phyloP scores from a whole-genome alignment of 2,113 vertebrate genomes.

The Neomonachus schauinslandi region DNA sequence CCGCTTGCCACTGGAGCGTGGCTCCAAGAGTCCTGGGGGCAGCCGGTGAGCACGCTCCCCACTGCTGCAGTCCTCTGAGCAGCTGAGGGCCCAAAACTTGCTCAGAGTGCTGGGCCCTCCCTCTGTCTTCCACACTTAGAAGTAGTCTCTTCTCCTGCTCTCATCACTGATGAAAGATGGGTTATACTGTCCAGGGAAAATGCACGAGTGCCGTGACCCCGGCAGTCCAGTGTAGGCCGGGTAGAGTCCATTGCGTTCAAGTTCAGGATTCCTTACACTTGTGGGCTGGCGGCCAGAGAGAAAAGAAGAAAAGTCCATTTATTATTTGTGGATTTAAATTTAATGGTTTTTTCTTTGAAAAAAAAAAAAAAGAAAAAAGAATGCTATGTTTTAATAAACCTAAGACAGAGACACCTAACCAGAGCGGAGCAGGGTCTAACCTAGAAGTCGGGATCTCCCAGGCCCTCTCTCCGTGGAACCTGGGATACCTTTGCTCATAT shows the following conservation, averaged over 20 bases:
- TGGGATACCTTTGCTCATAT: background rate
- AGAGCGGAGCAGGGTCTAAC: background rate
- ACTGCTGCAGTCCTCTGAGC: background rate
- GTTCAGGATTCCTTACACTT: conserved; percentile 92
- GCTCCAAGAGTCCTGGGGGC: background rate
- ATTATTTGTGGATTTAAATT: conserved; percentile 57
- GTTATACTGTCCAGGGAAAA: conserved; percentile 98
- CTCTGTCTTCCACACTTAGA: conserved; percentile 84
- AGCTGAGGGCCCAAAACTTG: background rate
- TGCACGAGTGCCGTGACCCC: conserved; percentile 97
- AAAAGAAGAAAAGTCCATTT: conserved; percentile 44
- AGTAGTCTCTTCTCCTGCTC: conserved; percentile 97
- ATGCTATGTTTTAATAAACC: background rate
- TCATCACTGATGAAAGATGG: conserved; percentile 98
- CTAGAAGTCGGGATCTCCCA: background rate
- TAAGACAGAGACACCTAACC: background rate
- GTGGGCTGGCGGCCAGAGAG: conserved; percentile 85
- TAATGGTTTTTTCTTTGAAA: background rate
- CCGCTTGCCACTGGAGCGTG: conserved; percentile 51
- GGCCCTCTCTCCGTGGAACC: background rate
- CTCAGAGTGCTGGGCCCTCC: background rate
- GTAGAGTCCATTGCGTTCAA: conserved; percentile 95
- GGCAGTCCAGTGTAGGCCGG: conserved; percentile 95
- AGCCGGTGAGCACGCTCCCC: background rate
- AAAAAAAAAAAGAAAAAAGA: background rate